Base-by-base conservation (phyloP, 2,797 vertebrate species). In the Megalops cyprinoides region DNA sequence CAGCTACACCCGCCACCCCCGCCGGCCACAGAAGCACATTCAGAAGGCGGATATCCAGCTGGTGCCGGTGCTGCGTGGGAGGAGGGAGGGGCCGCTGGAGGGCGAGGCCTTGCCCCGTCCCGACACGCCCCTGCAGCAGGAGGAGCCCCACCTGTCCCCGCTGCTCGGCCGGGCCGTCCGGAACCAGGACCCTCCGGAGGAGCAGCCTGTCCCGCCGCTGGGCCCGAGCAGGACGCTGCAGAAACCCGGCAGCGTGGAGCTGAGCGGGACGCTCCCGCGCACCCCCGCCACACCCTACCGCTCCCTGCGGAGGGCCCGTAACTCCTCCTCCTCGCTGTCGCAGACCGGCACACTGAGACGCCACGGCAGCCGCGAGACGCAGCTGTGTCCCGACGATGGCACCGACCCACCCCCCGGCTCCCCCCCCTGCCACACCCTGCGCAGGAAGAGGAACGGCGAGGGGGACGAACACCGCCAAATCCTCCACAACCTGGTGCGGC, bases 21-120 rank as follows among this genome's bases (percentile, higher is more conserved):
- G 94, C 56, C 96, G 97, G 28, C 98, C 97, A 0, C 96, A 96
- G 88, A 96, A 96, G 77, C 96, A 96, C 84, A 98, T 99, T 82
- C 94, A 94, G 83, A 99, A 99, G 89, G 89, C 97, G 0, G 98
- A 99, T 60, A 99, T 99, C 84, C 96, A 96, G 86, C 92, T 98
- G 0, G 92, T 98, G 34, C 97, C 97, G 0, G 93, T 97, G 80
- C 92, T 98, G 58, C 90, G 96, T 67, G 94, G 94, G 23, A 90
- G 93, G n/a, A 92, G 85, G 39, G 92, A 91, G 0, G 94, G 93
- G 4, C 81, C 88, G 4, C 49, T 60, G 0, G 91, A 92, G 9
- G 88, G 87, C 0, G 87, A 93, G 79, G 71, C 81, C 48, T 87
- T 87, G 87, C 95, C 83, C 56, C 92, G 89, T 84, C 91, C 88